Evolutionary conservation across 2,797 vertebrate species (phyloP), one percentile per base, ranked within the genome.

Genomic region (Myiothlypis chrysogaster): DNA sequence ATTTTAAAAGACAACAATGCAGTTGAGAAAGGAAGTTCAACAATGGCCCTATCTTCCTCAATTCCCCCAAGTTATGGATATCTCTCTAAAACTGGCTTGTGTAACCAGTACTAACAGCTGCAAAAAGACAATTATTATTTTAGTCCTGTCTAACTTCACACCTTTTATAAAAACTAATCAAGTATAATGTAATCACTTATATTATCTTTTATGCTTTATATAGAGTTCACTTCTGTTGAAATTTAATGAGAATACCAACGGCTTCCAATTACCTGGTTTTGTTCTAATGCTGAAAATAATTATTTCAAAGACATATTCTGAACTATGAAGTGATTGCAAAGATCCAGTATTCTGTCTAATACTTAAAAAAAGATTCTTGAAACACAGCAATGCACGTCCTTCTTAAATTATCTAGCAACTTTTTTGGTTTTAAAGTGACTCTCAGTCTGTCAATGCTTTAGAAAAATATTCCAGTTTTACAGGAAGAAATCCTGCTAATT

Each of bases 31-130:
- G 3, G 1, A 41, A 53, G 27, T 49, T 55, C 32, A 55, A 25
- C 19, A 43, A n/a, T 8, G 27, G 39, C 27, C 27, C 14, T 9
- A 14, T 72, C 61, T 61, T 80, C 30, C 44, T 39, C 53, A 50
- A 37, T 35, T 80, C 16, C 12, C 28, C 22, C 46, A 47, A 47
- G 16, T n/a, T 39, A 66, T 0, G 1, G 32, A 1, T 13, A 10
- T 39, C 34, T 66, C 41, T 55, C 53, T 85, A 85, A 65, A 89
- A 53, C 5, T 55, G 14, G 7, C n/a, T 70, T 65, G 14, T 65
- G 14, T 64, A 41, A 57, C n/a, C 41, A 50, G 22, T 21, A 63
- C 5, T 32, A 61, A 57, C 27, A 86, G 60, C 23, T 71, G 46
- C 25, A n/a, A 77, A 43, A 49, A 39, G 24, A 34, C 12, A 35